phyloP scores from a whole-genome alignment of 2,888 invertebrate genomes.

The Apotomis turbidana region DNA sequence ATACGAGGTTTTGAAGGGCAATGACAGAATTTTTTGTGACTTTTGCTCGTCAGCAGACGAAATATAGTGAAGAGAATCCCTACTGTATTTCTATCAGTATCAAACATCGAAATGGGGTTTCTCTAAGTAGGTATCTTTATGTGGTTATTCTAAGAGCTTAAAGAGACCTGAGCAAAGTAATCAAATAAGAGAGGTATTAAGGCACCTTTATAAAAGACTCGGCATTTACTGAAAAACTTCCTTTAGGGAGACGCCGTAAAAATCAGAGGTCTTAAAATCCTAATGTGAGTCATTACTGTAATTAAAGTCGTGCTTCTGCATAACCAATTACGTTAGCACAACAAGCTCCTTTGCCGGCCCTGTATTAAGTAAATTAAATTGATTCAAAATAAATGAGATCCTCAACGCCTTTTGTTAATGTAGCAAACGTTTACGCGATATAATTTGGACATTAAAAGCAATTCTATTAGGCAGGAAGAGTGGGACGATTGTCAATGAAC shows the following conservation, averaged over 20 bases:
- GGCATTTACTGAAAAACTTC: not conserved
- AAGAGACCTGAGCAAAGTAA: not conserved
- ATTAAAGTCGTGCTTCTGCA: constrained; percentile 49
- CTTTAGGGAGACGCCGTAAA: constrained; percentile 12
- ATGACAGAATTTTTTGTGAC: no score
- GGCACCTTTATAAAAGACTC: constrained; percentile 7
- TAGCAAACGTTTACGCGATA: constrained; percentile 25
- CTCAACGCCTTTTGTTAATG: constrained; percentile 29
- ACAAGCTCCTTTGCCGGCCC: constrained; percentile 24
- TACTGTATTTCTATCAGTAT: no score
- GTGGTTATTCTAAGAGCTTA: not conserved
- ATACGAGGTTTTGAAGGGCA: no score
- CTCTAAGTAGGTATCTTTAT: no score
- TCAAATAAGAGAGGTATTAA: not conserved
- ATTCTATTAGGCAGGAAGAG: constrained; percentile 3
- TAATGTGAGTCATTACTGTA: constrained; percentile 43
- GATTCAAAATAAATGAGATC: constrained; percentile 40
- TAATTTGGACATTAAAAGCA: constrained; percentile 12
- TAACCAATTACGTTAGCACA: constrained; percentile 44
- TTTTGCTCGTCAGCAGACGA: no score
- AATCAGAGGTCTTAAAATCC: constrained; percentile 33
- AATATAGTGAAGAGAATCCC: no score
- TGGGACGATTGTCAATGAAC: constrained; percentile 5
- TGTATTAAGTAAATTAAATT: constrained; percentile 47
- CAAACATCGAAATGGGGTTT: no score